phyloP scores from a whole-genome alignment of 2,113 vertebrate species.

The Manacus vitellinus region DNA sequence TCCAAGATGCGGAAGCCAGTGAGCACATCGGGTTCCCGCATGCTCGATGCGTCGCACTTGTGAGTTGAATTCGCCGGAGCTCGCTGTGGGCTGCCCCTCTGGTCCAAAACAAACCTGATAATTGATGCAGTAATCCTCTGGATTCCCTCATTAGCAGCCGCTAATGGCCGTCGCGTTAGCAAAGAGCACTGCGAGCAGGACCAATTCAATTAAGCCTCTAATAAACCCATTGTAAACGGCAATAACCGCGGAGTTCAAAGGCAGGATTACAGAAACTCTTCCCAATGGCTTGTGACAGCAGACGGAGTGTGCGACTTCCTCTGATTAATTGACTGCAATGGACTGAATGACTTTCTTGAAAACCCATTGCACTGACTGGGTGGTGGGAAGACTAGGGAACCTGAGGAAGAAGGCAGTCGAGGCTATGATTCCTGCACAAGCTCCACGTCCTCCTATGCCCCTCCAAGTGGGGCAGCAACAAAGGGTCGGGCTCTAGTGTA shows the following conservation, averaged over 20 bases:
- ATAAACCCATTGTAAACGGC: slow-evolving; percentile 67
- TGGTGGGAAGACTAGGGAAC: not conserved
- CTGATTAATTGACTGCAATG: not conserved
- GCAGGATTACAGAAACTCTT: slow-evolving; percentile 38
- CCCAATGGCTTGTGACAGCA: slow-evolving; percentile 19
- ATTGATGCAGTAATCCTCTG: slow-evolving; percentile 72
- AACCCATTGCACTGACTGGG: not conserved
- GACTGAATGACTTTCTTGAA: not conserved
- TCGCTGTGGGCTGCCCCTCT: slow-evolving; percentile 42
- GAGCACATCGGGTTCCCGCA: accelerated
- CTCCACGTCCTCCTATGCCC: not conserved
- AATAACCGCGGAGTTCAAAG: slow-evolving; percentile 61
- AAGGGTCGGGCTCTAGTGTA: not conserved
- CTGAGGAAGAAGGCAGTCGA: not conserved
- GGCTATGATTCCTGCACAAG: not conserved
- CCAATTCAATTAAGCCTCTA: slow-evolving; percentile 76
- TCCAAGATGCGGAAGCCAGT: accelerated
- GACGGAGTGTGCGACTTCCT: not conserved
- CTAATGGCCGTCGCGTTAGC: slow-evolving; percentile 68
- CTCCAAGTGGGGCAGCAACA: not conserved
- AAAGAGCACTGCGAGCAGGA: not conserved
- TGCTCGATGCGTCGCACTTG: not conserved
- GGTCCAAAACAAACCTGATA: slow-evolving; percentile 63
- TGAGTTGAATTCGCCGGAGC: slow-evolving; percentile 45
- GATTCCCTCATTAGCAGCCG: slow-evolving; percentile 75